Conservation (phyloP, 2,113 vertebrate species). For the Hassar affinis region DNA sequence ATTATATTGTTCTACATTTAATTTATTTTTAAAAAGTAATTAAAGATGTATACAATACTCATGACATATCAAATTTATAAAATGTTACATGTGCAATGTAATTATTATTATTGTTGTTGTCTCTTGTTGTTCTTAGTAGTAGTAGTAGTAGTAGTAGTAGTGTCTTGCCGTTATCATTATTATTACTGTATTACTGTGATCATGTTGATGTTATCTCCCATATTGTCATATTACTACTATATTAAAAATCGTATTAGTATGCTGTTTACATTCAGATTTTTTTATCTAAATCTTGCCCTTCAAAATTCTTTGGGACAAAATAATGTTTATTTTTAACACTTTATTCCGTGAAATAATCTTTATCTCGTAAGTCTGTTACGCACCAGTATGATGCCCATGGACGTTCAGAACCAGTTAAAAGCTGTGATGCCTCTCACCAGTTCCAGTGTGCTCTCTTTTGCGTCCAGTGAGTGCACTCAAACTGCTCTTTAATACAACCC, state of each 20-base stretch:
- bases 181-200: neutral
- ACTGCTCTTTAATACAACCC: neutral
- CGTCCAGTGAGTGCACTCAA: neutral
- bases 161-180: neutral
- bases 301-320: neutral
- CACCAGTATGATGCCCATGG: neutral
- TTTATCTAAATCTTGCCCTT: neutral
- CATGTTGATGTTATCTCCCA: neutral
- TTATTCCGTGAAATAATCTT: neutral
- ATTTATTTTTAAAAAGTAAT: neutral
- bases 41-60: neutral
- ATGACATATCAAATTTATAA: neutral
- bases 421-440: neutral
- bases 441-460: neutral
- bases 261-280: neutral
- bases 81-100: neutral
- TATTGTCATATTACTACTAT: neutral
- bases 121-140: neutral
- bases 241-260: neutral
- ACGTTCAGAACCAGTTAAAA: constrained; percentile 2
- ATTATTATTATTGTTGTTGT: neutral
- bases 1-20: neutral
- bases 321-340: neutral
- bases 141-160: neutral
- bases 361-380: neutral